phyloP scores from a whole-genome alignment of 2,888 invertebrate species.

The Corbicula japonica region DNA sequence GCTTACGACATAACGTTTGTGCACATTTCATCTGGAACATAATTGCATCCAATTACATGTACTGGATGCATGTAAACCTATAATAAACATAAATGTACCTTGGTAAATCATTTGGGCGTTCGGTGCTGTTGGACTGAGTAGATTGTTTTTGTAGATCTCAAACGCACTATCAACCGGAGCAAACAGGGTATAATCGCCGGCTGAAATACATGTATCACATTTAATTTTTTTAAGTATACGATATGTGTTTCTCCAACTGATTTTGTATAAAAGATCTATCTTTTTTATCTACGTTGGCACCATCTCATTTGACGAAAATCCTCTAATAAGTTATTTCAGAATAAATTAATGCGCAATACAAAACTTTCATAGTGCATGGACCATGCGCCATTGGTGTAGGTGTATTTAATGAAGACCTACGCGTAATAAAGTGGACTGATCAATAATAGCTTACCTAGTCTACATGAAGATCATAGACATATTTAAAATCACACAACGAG shows the following conservation, averaged over 20 bases:
- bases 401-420: not conserved
- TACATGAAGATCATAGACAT: not conserved
- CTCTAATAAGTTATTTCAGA: not conserved
- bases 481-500: not conserved
- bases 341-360: not conserved
- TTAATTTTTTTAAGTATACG: not conserved
- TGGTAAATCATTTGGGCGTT: constrained; percentile 49
- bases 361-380: not conserved
- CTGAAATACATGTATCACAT: constrained; percentile 39
- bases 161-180: constrained; percentile 73
- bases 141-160: constrained; percentile 22
- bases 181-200: constrained; percentile 72
- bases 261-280: not conserved
- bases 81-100: constrained; percentile 48
- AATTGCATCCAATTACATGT: too few relatives aligned
- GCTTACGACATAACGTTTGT: too few relatives aligned
- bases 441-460: not conserved
- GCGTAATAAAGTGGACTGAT: not conserved
- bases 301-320: not conserved
- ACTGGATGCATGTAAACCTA: too few relatives aligned
- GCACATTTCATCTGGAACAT: too few relatives aligned
- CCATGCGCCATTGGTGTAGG: not conserved
- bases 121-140: constrained; percentile 52
- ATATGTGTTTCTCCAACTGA: not conserved
- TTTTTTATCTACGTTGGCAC: not conserved